Evolutionary conservation across 2,888 invertebrate genomes (phyloP).

Genomic region (Euspilapteryx auroguttella): DNA sequence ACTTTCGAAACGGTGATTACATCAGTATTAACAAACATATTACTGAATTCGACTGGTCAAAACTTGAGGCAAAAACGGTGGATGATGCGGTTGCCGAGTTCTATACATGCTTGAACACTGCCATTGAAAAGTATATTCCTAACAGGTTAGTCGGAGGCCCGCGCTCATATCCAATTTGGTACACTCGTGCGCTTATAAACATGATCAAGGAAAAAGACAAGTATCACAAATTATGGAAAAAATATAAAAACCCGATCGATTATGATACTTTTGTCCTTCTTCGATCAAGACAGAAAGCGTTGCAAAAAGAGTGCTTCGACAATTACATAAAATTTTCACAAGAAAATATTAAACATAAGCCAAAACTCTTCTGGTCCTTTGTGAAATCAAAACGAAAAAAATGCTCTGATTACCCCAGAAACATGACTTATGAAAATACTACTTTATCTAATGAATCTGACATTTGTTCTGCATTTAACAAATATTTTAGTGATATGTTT

Average conservation of each 20-base stretch:
- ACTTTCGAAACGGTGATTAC: constrained; percentile 1
- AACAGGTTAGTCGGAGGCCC: no score
- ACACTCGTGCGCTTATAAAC: neutral
- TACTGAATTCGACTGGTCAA: neutral
- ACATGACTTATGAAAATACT: no score
- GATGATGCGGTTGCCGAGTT: neutral
- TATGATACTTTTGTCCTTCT: neutral
- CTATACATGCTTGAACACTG: neutral
- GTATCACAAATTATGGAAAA: neutral
- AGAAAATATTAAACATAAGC: neutral
- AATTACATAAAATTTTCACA: neutral
- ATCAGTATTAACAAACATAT: neutral
- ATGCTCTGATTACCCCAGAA: no score
- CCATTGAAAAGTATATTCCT: neutral
- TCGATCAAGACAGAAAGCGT: neutral
- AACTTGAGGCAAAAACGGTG: neutral
- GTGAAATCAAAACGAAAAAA: no score
- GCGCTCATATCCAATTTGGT: neutral
- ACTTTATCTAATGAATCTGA: no score
- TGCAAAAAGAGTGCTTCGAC: neutral
- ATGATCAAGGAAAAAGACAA: neutral
- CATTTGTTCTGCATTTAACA: no score
- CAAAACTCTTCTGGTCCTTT: neutral
- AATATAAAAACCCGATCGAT: neutral
- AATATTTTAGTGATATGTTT: no score